Conservation (phyloP, 2,797 vertebrate genomes). For the Nasua narica region DNA sequence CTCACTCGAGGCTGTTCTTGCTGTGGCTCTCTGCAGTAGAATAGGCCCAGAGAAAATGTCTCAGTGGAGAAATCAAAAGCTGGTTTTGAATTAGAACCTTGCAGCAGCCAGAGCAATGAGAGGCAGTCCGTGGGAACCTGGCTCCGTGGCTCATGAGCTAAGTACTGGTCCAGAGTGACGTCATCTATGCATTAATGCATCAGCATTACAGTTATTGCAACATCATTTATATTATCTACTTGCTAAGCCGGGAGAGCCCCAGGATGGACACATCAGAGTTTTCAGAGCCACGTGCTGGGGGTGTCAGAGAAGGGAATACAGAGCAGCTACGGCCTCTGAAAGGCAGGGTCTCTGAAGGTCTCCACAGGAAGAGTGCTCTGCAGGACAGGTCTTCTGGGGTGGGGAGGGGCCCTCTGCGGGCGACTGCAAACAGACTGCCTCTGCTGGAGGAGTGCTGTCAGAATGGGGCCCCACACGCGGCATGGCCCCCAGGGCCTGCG, state of each 20-base stretch:
- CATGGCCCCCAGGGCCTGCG: not conserved
- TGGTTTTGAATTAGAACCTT: not conserved
- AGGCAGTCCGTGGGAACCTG: not conserved
- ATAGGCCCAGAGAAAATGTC: not conserved
- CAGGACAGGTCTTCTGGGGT: not conserved
- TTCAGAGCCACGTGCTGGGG: constrained; percentile 14
- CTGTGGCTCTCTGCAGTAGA: not conserved
- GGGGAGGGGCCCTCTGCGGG: not conserved
- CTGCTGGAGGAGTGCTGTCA: constrained; percentile 56
- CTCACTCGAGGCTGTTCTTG: not conserved
- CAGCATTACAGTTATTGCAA: constrained; percentile 41
- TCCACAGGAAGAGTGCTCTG: not conserved
- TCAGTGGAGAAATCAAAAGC: not conserved
- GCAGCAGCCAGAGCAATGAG: not conserved
- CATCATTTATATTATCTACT: constrained; percentile 60
- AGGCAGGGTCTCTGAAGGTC: not conserved
- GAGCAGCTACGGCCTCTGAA: constrained; percentile 39
- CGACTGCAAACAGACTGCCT: constrained; percentile 40
- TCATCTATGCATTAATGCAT: not conserved
- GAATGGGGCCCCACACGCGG: not conserved
- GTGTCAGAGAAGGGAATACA: constrained; percentile 52
- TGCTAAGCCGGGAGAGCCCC: constrained; percentile 48
- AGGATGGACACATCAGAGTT: not conserved
- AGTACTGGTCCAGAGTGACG: not conserved
- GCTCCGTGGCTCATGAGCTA: not conserved